Conservation (phyloP, 2,888 invertebrate species). For the Anarsia innoxiella region DNA sequence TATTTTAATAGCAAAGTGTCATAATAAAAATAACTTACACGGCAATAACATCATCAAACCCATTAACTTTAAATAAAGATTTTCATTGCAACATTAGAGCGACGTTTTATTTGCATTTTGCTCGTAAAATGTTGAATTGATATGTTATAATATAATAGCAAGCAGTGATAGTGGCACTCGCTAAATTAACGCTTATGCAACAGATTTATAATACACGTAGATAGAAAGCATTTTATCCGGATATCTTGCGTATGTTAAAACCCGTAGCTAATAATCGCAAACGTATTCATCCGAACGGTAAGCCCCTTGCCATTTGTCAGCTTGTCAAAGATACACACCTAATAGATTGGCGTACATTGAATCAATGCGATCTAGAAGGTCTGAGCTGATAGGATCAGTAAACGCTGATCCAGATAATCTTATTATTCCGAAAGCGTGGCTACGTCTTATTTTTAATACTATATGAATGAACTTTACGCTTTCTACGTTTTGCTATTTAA, state of each 20-base stretch:
- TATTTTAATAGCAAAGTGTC: no score
- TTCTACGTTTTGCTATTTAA: constrained; percentile 20
- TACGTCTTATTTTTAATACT: constrained; percentile 22
- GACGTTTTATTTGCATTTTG: no score
- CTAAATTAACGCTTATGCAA: no score
- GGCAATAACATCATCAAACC: no score
- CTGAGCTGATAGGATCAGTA: constrained; percentile 21
- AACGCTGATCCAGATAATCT: constrained; percentile 27
- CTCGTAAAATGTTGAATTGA: no score
- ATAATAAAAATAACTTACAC: no score
- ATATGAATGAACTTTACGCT: constrained; percentile 22
- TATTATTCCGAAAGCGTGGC: constrained; percentile 31
- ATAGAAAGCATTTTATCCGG: constrained; percentile 7
- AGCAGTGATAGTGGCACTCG: no score
- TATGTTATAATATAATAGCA: not conserved
- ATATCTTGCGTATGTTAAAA: constrained; percentile 4
- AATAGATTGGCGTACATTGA: constrained; percentile 22
- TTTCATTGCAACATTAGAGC: no score
- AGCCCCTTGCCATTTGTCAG: constrained; percentile 21
- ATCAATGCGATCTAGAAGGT: constrained; percentile 20
- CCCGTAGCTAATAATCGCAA: constrained; percentile 3
- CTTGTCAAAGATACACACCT: constrained; percentile 21
- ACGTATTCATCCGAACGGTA: constrained; percentile 15
- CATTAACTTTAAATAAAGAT: no score
- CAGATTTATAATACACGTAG: no score